These are phyloP conservation scores for Anastrepha obliqua DNA, from an alignment of 1,140 invertebrate genomes.

Conservation along the genomic window DNA sequence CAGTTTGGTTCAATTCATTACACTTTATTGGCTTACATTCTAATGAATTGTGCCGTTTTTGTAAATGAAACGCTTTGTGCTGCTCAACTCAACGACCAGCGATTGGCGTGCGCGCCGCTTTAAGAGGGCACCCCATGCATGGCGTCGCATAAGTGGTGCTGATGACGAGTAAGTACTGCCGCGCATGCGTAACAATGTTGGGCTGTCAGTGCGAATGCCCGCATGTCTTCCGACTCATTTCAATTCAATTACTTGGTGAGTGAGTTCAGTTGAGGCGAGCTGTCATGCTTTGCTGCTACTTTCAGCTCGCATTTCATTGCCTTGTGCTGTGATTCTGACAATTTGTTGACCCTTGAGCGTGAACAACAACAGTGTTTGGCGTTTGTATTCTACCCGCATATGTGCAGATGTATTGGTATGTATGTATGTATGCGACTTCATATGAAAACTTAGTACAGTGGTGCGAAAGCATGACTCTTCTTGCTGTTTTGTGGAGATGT, in stretches of 20 bases:
- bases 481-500: background rate
- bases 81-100: background rate
- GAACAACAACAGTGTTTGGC: background rate
- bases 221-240: constrained; percentile 25
- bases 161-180: background rate
- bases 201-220: constrained; percentile 17
- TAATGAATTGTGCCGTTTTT: constrained; percentile 14
- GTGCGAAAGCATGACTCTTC: background rate
- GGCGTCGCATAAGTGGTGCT: constrained; percentile 19
- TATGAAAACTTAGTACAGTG: too few species aligned
- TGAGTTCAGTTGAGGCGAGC: constrained; percentile 42
- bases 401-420: background rate
- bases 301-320: background rate
- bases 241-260: constrained; percentile 45
- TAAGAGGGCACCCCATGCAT: background rate
- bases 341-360: constrained; percentile 45
- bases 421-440: background rate
- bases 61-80: constrained; percentile 38
- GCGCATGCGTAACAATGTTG: constrained; percentile 37
- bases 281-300: constrained; percentile 35
- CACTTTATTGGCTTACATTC: background rate
- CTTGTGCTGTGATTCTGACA: constrained; percentile 43
- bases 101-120: background rate
- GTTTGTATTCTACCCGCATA: background rate
- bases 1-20: background rate